These are phyloP conservation scores for Pelodytes ibericus DNA, from an alignment of 2,797 vertebrate genomes.

Conservation along the genomic window DNA sequence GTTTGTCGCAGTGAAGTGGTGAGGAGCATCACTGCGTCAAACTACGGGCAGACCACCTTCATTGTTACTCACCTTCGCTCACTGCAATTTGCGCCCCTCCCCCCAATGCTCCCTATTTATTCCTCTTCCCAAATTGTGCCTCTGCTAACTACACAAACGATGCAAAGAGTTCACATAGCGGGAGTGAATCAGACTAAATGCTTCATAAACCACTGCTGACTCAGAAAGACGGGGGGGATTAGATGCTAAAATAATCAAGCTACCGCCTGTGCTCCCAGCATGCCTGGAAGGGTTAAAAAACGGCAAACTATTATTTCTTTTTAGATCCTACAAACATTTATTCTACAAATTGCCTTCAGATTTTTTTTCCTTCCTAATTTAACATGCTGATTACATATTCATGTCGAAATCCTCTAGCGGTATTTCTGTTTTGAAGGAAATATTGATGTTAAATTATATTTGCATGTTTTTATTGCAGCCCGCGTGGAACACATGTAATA, in stretches of 20 bases:
- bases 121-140: too few relatives aligned
- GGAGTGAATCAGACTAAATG: conserved; percentile 7
- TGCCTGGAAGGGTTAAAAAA: background rate
- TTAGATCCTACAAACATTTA: conserved; percentile 1
- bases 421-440: conserved; percentile 23
- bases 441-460: conserved; percentile 36
- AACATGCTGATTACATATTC: conserved; percentile 37
- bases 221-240: conserved; percentile 15
- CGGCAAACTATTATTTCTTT: background rate
- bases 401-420: conserved; percentile 23
- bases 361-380: background rate
- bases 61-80: background rate
- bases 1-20: background rate
- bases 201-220: conserved; percentile 17
- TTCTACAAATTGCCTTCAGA: background rate
- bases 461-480: conserved; percentile 17
- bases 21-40: background rate
- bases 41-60: background rate
- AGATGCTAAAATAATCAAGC: too few relatives aligned
- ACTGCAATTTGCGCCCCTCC: background rate
- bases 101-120: background rate
- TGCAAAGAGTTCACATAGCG: conserved; percentile 16
- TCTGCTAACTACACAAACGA: background rate
- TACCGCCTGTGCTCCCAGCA: too few relatives aligned
- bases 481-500: conserved; percentile 4